phyloP scores from a whole-genome alignment of 2,888 invertebrate species.

The Linyphia triangularis region DNA sequence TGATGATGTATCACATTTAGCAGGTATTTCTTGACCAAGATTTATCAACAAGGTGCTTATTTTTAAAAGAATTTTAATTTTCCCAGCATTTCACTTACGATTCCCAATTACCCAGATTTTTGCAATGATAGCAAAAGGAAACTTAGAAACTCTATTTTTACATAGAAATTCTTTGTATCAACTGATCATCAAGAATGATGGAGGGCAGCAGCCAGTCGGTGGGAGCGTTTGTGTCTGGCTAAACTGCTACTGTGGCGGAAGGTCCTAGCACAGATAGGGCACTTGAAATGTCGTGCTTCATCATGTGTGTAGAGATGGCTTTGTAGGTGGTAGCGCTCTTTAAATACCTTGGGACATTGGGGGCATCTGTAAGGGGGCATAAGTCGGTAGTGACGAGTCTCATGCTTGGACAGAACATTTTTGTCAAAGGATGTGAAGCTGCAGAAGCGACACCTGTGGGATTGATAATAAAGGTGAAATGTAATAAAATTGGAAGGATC shows the following conservation, averaged over 20 bases:
- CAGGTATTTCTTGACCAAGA: too few species aligned
- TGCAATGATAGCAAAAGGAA: too few species aligned
- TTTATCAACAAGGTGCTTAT: too few species aligned
- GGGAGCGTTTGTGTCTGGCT: conserved; percentile 63
- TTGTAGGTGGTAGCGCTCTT: conserved; percentile 25
- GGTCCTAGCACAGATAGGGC: conserved; percentile 12
- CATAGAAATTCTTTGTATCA: too few species aligned
- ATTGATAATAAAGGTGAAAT: not conserved
- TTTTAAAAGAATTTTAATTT: too few species aligned
- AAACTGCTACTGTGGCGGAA: conserved; percentile 66
- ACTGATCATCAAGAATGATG: too few species aligned
- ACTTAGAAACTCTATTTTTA: too few species aligned
- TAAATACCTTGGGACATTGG: conserved; percentile 34
- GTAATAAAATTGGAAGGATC: not conserved
- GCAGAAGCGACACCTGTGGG: conserved; percentile 45
- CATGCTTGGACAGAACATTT: not conserved
- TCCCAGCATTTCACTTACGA: too few species aligned
- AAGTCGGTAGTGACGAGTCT: not conserved
- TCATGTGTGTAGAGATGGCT: conserved; percentile 63
- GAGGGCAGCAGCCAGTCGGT: too few species aligned
- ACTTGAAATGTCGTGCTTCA: conserved; percentile 30
- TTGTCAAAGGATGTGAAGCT: not conserved
- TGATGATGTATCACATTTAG: too few species aligned
- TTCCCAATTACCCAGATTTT: too few species aligned
- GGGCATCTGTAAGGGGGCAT: conserved; percentile 12